Conservation (phyloP, 2,113 vertebrate genomes). For the Thermophis baileyi region DNA sequence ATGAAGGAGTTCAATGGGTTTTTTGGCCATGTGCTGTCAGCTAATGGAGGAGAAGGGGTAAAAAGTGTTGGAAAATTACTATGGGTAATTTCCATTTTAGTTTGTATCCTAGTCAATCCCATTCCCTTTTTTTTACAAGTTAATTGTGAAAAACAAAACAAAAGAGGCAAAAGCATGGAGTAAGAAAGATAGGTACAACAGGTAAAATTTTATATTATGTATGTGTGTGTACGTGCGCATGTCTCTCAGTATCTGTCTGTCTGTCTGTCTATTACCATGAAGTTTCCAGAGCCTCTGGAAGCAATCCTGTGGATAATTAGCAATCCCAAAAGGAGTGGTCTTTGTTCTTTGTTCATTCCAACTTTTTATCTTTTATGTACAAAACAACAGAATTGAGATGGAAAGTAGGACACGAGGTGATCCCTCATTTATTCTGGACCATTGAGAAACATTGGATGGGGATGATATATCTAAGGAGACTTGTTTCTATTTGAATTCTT, state of each 20-base stretch:
- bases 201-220: neutral
- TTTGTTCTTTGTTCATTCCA: neutral
- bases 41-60: neutral
- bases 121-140: neutral
- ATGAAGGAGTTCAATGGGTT: neutral
- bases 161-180: neutral
- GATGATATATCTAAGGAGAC: neutral
- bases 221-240: neutral
- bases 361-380: neutral
- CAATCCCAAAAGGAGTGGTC: neutral
- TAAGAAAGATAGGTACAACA: neutral
- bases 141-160: neutral
- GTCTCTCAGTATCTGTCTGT: neutral
- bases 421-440: neutral
- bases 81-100: neutral
- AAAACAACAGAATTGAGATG: neutral
- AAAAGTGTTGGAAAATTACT: neutral
- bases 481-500: neutral
- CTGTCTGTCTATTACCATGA: neutral
- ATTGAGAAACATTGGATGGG: neutral
- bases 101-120: neutral
- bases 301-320: neutral
- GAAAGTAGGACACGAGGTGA: neutral
- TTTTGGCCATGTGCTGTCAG: neutral
- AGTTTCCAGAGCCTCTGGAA: neutral